Base-by-base conservation (phyloP, 2,113 vertebrate genomes). In the Muntiacus reevesi region DNA sequence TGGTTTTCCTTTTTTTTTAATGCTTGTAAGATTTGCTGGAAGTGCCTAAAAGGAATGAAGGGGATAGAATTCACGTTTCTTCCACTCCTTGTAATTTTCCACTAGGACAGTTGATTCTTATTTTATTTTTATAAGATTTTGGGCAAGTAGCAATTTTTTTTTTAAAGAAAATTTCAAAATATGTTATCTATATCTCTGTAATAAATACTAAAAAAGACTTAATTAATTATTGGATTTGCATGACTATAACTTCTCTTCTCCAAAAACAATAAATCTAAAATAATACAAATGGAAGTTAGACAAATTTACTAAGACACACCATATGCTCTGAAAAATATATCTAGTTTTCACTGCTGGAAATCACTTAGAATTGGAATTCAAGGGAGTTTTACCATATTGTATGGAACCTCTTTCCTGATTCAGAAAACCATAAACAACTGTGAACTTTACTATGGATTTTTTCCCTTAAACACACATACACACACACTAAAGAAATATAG, bases 231-330 rank as follows among this genome's bases (percentile, higher is more conserved):
- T 87, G 10, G 3, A 52, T 88, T 87, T 84, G 6, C 21, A 83
- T 78, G 50, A 12, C 19, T 89, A 28, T 60, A 92, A 60, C 5
- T 62, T 93, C 13, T 40, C 33, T 81, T 92, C 85, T 71, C 16
- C 47, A 89, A 93, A 33, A 86, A 84, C 19, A 86, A 54, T 81
- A 85, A 93, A 95, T 89, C 17, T 67, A 88, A 96, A 97, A 71
- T 89, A 92, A 96, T 91, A 54, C 45, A 98, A 97, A 93, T 85
- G 10, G 30, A 17, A 81, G 0, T 83, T 33, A 76, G 47, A 94
- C 45, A 95, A 59, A 79, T 85, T 90, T 88, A 43, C n/a, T 85
- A 81, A 96, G 81, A 95, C 60, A 7, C 4, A 84, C 36, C 93
- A 96, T 79, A 76, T 90, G 55, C 33, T 60, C 9, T 95, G 33